These are phyloP conservation scores for Periplaneta americana DNA, from an alignment of 1,140 invertebrate species.

Conservation along the genomic window DNA sequence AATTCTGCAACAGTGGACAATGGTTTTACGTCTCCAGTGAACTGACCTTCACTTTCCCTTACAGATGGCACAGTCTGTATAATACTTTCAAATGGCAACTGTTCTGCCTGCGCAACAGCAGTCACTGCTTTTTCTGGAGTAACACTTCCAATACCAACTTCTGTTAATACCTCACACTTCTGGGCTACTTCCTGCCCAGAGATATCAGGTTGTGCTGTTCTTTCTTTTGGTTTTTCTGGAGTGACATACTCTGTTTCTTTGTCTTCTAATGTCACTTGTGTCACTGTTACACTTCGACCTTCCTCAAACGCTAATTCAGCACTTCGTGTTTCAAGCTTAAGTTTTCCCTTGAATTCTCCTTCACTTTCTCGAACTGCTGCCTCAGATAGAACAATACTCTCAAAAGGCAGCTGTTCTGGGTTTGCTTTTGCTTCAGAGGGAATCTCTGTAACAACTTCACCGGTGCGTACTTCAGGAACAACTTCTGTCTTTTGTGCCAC, in stretches of 20 bases:
- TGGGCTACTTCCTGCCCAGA: constrained; percentile 37
- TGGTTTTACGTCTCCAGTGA: constrained; percentile 8
- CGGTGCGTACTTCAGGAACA: constrained; percentile 27
- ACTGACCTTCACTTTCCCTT: constrained; percentile 17
- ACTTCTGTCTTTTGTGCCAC: constrained; percentile 32
- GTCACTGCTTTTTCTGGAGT: not conserved
- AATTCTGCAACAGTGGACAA: constrained; percentile 16
- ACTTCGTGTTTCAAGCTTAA: constrained; percentile 16
- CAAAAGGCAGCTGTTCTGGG: constrained; percentile 28
- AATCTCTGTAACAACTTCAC: constrained; percentile 26
- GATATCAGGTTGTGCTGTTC: constrained; percentile 36
- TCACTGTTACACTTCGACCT: constrained; percentile 40
- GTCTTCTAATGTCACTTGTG: constrained; percentile 41
- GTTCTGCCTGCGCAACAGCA: constrained; percentile 24
- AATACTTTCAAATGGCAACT: constrained; percentile 30
- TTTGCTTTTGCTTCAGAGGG: constrained; percentile 24
- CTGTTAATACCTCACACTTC: constrained; percentile 34
- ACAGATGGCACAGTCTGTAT: constrained; percentile 17
- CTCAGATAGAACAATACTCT: constrained; percentile 30
- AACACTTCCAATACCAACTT: constrained; percentile 1
- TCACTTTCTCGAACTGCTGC: constrained; percentile 13
- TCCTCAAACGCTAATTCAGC: constrained; percentile 38
- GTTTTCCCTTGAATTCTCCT: constrained; percentile 9
- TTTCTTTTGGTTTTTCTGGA: constrained; percentile 30
- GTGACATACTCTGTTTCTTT: constrained; percentile 25